Conservation (phyloP, 2,113 vertebrate species). For the Cyrtonyx montezumae region DNA sequence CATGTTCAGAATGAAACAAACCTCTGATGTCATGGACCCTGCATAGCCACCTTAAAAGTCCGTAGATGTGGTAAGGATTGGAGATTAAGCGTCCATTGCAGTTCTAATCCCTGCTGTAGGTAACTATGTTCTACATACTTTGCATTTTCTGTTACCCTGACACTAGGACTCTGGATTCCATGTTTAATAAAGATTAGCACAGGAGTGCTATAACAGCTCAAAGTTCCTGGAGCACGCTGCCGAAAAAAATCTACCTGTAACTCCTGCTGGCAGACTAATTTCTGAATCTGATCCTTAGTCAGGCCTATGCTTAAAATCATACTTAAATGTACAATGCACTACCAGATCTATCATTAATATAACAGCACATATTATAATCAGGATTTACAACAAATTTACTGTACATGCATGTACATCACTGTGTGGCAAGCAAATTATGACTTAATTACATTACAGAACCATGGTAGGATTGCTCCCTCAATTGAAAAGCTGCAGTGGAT, state of each 20-base stretch:
- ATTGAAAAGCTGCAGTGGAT: too few species aligned
- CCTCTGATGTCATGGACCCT: accelerated
- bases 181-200: not conserved
- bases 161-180: not conserved
- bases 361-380: not conserved
- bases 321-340: not conserved
- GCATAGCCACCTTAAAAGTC: not conserved
- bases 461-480: too few species aligned
- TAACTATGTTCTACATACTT: not conserved
- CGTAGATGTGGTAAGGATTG: not conserved
- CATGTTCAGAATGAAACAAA: not conserved
- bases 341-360: not conserved
- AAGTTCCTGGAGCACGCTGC: not conserved
- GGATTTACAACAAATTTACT: not conserved
- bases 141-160: not conserved
- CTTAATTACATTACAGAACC: too few species aligned
- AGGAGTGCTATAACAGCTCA: not conserved
- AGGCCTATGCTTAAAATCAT: not conserved
- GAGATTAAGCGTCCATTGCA: not conserved
- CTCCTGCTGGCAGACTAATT: not conserved
- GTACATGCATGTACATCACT: not conserved
- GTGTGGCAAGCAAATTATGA: too few species aligned
- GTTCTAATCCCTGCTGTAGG: not conserved
- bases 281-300: not conserved
- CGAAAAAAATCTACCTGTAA: not conserved